Evolutionary conservation across 1,140 invertebrate genomes (phyloP), one percentile per base, ranked within the genome.

Genomic region (Paracyclopina nana): DNA sequence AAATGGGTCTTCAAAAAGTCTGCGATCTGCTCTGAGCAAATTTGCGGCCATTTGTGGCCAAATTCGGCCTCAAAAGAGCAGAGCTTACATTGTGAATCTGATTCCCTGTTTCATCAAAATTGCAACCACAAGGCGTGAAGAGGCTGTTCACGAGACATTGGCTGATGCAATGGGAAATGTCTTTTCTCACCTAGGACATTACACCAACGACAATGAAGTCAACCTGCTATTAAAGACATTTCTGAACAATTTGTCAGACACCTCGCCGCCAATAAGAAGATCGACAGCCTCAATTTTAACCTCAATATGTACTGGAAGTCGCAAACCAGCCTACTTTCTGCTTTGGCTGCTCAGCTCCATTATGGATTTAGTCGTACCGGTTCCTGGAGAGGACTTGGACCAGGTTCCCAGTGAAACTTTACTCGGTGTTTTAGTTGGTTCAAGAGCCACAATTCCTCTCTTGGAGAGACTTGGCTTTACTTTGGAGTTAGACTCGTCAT

Each of bases 171-270:
- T 83, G 54, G 69, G 70, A 26, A 71, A 78, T 59, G 79, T 84
- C 46, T 72, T 77, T 41, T 73, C 72, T 56, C 67, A 75, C 48
- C 60, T 84, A 16, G 80, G 79, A 54, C 69, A 70, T 42, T 82
- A 79, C 59, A 73, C 79, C 40, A 76, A 70, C 56, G 80, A 85
- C 56, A 74, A 72, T 56, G 79, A 84, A 61, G 69, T 79, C 46
- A 75, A 76, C 67, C 77, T 78, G 65, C 60, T 81, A 29, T 58
- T 79, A 20, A 74, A 75, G 62, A 69, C 73, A 14, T 79, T 78
- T 61, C 63, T 78, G 54, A 65, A 68, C 38, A 79, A 77, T 62
- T 59, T 80, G 27, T 65, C 65, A n/a, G 74, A 72, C 22, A 60
- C 63, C 12, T 69, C 72, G 49, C 70, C 74, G 26, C 66, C 69